phyloP scores from a whole-genome alignment of 2,113 vertebrate species.

The Otus sunia region DNA sequence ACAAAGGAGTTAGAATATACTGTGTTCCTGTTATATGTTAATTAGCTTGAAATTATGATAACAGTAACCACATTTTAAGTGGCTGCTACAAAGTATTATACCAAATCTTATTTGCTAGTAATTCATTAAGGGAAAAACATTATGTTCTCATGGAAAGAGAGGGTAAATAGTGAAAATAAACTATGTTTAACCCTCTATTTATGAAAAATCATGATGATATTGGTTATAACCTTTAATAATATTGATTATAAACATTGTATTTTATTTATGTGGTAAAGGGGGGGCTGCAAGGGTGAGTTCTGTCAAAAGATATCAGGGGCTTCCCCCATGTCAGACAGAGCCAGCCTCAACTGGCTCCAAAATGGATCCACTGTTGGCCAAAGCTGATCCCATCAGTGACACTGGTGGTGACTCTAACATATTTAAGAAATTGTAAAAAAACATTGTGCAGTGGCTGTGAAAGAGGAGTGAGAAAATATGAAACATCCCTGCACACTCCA shows the following conservation, averaged over 20 bases:
- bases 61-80: not conserved
- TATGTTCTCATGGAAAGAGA: not conserved
- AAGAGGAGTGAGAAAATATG: not conserved
- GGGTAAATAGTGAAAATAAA: not conserved
- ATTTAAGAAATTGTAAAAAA: not conserved
- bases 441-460: accelerated
- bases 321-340: accelerated
- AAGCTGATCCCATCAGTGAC: not conserved
- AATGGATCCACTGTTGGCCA: not conserved
- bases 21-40: not conserved
- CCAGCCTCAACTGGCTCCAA: not conserved
- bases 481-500: not conserved
- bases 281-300: accelerated
- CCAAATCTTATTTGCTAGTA: not conserved
- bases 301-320: not conserved
- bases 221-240: not conserved
- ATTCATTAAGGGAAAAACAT: not conserved
- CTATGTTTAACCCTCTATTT: not conserved
- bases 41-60: not conserved
- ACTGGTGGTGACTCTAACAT: not conserved
- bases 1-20: not conserved
- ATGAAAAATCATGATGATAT: not conserved
- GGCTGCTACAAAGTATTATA: not conserved
- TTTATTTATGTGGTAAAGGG: accelerated
- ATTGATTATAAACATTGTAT: not conserved